Conservation (phyloP, 2,113 vertebrate genomes). For the Daubentonia madagascariensis region DNA sequence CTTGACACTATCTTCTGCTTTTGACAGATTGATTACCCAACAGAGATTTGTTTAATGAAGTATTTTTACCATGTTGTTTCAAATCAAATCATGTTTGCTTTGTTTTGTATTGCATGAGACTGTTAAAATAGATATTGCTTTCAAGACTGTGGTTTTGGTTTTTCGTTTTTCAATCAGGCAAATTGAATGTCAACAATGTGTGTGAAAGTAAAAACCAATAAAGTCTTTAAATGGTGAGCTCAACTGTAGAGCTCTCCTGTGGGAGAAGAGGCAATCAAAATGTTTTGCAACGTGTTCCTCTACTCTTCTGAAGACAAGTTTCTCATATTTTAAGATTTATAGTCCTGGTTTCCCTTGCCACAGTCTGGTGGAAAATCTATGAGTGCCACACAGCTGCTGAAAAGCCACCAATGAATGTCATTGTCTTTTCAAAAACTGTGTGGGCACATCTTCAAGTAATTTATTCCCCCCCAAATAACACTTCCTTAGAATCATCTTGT, state of each 20-base stretch:
- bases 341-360: slow-evolving; percentile 42
- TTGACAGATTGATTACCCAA: slow-evolving; percentile 48
- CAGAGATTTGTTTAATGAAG: slow-evolving; percentile 45
- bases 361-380: slow-evolving; percentile 48
- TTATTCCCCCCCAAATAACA: slow-evolving; percentile 24
- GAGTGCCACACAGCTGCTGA: background rate
- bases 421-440: slow-evolving; percentile 29
- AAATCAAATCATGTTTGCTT: slow-evolving; percentile 56
- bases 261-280: slow-evolving; percentile 50
- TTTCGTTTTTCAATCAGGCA: background rate
- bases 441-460: slow-evolving; percentile 41
- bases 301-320: slow-evolving; percentile 23
- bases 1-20: slow-evolving; percentile 28
- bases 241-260: slow-evolving; percentile 30
- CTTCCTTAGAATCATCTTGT: background rate
- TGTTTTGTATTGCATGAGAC: slow-evolving; percentile 35
- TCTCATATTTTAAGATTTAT: slow-evolving; percentile 58
- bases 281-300: slow-evolving; percentile 23
- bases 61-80: slow-evolving; percentile 48
- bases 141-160: background rate
- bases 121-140: slow-evolving; percentile 43
- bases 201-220: slow-evolving; percentile 43
- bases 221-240: slow-evolving; percentile 27
- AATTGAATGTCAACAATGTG: slow-evolving; percentile 1
- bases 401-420: slow-evolving; percentile 46